Evolutionary conservation across 2,888 invertebrate species (phyloP).

Genomic region (Amblyjoppa fuscipennis): DNA sequence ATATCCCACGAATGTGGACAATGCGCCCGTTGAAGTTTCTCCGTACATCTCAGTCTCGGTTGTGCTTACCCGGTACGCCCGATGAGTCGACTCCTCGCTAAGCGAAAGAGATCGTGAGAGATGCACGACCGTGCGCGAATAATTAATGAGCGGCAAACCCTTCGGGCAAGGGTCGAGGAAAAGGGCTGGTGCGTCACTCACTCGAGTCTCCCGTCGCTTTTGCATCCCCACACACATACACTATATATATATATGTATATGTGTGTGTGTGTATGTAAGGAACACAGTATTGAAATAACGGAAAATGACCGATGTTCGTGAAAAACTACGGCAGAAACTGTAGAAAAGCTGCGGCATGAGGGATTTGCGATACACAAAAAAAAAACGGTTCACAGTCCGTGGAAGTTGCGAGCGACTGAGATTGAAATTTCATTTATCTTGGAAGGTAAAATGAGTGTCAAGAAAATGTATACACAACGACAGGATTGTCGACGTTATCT

Average conservation of each 20-base stretch:
- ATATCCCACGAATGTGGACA: neutral
- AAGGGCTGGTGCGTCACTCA: constrained; percentile 27
- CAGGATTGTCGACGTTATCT: neutral
- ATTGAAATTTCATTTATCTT: neutral
- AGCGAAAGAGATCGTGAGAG: neutral
- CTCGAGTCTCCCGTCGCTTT: neutral
- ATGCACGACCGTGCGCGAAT: constrained; percentile 25
- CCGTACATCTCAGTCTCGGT: neutral
- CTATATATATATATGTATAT: too few relatives aligned
- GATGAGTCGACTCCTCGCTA: neutral
- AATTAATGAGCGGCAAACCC: constrained; percentile 41
- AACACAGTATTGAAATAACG: too few relatives aligned
- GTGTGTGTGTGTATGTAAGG: too few relatives aligned
- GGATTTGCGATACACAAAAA: too few relatives aligned
- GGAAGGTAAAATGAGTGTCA: neutral
- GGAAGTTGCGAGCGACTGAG: neutral
- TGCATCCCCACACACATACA: too few relatives aligned
- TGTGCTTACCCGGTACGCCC: neutral
- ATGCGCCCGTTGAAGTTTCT: neutral
- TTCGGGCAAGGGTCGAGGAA: neutral
- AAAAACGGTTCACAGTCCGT: too few relatives aligned
- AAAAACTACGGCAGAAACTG: too few relatives aligned
- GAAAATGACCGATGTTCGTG: too few relatives aligned
- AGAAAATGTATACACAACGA: neutral
- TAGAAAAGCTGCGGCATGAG: too few relatives aligned